Base-by-base conservation (phyloP, 1,140 invertebrate species). In the Heterodera carotae region DNA sequence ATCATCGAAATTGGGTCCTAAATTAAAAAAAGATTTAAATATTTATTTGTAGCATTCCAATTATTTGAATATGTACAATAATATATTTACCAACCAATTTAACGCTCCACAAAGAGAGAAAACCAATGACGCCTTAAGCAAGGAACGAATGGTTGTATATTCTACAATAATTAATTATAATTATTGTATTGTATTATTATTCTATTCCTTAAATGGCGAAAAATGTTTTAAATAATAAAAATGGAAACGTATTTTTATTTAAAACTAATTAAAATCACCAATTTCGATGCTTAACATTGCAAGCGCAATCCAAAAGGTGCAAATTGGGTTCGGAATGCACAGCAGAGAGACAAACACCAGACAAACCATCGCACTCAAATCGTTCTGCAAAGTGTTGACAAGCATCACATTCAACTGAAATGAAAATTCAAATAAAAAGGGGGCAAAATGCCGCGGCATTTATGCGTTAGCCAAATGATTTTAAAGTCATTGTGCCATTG, bases 321-420 rank as follows among this genome's bases (percentile, higher is more conserved):
- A 96, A 6, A 95, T 88, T 12, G 95, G 91, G 84, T 96, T 96
- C 0, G 96, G 96, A 59, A 98, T 97, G 86, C 98, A 97, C 64
- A 98, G 91, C 81, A 96, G 93, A 0, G 94, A 94, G n/a, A 97
- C 94, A 33, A 96, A 89, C 92, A 96, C 95, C 94, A 98, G 97
- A 59, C 94, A 93, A 0, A 92, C 88, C 0, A 94, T 93, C 18
- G 94, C 94, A 69, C 95, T 34, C 27, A 74, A 48, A 36, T 98
- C 94, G 76, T 94, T 93, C 84, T 97, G 95, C 10, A 98, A 91
- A 1, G 94, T 96, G 2, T 94, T 94, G 0, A 94, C 93, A 36
- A 93, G 91, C 1, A 98, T 94, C 22, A 96, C 90, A 81, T 97
- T 93, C 86, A 97, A 96, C 91, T 79, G 60, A 81, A 56, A n/a